Evolutionary conservation across 2,888 invertebrate species (phyloP), one percentile per base, ranked within the genome.

Genomic region (Pterobdella sp.): DNA sequence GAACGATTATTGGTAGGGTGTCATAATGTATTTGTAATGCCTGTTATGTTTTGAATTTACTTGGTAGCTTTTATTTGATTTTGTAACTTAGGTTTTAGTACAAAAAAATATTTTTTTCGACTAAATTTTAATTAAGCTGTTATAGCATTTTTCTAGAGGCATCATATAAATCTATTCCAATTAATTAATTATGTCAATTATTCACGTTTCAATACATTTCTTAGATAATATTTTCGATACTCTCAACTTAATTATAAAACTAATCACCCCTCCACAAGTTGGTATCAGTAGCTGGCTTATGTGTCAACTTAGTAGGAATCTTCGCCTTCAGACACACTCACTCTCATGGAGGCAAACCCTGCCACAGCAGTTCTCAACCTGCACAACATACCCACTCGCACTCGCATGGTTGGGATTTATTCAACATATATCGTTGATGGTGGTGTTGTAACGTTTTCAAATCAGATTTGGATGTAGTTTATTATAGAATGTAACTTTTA

Each of bases 291-390:
- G 80, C 84, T 63, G 87, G 87, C 32, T 80, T 87, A 4, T 76
- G 85, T 42, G 86, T 87, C 29, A 87, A 87, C 78, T 79, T 87
- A 36, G 81, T 87, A 75, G 87, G 87, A 64, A 86, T 87, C 77
- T 83, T 85, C 75, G 86, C 86, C 32, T 87, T 87, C 78, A 73
- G 77, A 76, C 80, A 80, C 75, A 79, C 79, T 68, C 82, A 83
- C 78, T 79, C 81, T 31, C 84, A 83, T 76, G 80, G 80, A 18
- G 79, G 79, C 14, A 76, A 78, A 31, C 78, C 77, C 32, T 56
- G 71, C 56, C 71, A 63, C 36, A 56, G 60, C 60, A 56, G n/a
- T 22, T 26, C 18, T 4, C 60, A 7, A n/a, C 22, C 49, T 7
- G n/a, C 60, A n/a, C 60, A 56, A n/a, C 60, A 56, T 4, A 7